Conservation (phyloP, 2,797 vertebrate genomes). For the Poecile montanus region DNA sequence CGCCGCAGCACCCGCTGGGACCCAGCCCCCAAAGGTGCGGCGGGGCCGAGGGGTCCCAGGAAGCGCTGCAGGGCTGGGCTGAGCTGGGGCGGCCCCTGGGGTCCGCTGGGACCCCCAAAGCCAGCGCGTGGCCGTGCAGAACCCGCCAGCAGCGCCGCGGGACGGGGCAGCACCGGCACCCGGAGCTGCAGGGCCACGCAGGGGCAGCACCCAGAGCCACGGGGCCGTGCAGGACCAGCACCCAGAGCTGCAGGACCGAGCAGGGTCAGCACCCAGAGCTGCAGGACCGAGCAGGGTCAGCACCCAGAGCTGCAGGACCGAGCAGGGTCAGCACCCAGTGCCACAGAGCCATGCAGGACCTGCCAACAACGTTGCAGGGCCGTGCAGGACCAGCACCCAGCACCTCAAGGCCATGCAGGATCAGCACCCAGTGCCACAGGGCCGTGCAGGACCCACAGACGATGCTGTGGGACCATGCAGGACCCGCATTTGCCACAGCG, state of each 20-base stretch:
- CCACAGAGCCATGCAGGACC: not conserved
- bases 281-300: not conserved
- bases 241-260: not conserved
- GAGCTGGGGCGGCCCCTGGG: not conserved
- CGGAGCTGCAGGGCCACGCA: not conserved
- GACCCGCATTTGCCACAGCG: not conserved
- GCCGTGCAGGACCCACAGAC: not conserved
- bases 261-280: not conserved
- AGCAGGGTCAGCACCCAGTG: not conserved
- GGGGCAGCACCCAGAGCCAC: not conserved
- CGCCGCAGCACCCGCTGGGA: not conserved
- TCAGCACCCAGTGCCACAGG: not conserved
- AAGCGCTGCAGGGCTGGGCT: not conserved
- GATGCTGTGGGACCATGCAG: not conserved
- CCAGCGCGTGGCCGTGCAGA: not conserved
- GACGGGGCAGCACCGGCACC: not conserved
- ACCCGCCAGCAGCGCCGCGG: not conserved
- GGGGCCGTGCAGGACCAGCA: not conserved
- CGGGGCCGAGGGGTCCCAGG: not conserved
- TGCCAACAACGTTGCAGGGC: not conserved
- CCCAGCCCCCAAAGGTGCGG: not conserved
- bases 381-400: not conserved
- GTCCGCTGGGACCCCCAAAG: not conserved
- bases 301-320: not conserved
- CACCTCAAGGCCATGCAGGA: not conserved